Evolutionary conservation across 2,888 invertebrate genomes (phyloP).

Genomic region (Graphium colonna): DNA sequence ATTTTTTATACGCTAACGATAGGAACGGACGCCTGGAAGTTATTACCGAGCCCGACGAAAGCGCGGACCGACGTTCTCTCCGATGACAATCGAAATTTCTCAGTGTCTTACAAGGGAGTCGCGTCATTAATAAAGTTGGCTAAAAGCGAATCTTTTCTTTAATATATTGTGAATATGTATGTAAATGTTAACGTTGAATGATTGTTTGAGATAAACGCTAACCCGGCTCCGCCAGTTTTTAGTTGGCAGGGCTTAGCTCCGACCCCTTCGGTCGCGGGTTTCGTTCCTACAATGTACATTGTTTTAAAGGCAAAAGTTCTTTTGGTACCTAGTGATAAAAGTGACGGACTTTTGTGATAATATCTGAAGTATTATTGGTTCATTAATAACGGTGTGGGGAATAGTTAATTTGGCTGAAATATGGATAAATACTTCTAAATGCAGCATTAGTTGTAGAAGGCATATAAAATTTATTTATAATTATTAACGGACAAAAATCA

Average conservation of each 20-base stretch:
- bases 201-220: slow-evolving; percentile 30
- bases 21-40: slow-evolving; percentile 58
- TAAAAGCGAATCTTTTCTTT: slow-evolving; percentile 29
- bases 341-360: too few species aligned
- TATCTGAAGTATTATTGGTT: too few species aligned
- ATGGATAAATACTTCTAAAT: too few species aligned
- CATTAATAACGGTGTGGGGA: too few species aligned
- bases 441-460: too few species aligned
- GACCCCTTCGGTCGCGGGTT: too few species aligned
- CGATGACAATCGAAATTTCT: slow-evolving; percentile 71
- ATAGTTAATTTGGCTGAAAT: too few species aligned
- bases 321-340: too few species aligned
- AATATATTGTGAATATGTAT: slow-evolving; percentile 17
- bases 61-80: slow-evolving; percentile 56
- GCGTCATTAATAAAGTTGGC: slow-evolving; percentile 60
- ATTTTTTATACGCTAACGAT: slow-evolving; percentile 72
- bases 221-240: slow-evolving; percentile 42
- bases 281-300: too few species aligned
- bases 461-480: too few species aligned
- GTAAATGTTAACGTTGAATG: slow-evolving; percentile 4
- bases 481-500: too few species aligned
- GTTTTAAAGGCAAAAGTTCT: too few species aligned
- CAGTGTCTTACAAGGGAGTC: slow-evolving; percentile 55
- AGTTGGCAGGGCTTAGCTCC: slow-evolving; percentile 50
- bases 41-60: slow-evolving; percentile 56